A percentile compares a stretch with the other conserved stretches of the same genome.
phyloP scores from a whole-genome alignment of 2,113 vertebrate species.

The Helogale parvula region DNA sequence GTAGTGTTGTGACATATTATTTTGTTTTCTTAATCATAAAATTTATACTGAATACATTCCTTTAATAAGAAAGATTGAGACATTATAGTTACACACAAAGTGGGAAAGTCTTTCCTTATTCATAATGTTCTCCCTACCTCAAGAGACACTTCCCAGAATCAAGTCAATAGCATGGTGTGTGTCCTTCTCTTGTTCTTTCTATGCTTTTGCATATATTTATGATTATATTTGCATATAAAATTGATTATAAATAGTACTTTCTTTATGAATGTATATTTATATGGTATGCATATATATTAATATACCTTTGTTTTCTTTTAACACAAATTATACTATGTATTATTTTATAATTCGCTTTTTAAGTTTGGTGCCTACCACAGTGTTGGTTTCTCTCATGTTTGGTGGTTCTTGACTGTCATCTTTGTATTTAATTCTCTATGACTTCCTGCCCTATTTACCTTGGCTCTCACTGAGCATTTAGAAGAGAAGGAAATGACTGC shows the following conservation, averaged over 20 bases:
- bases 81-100: background rate
- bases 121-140: background rate
- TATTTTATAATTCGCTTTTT: constrained; percentile 18
- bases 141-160: background rate
- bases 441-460: background rate
- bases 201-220: background rate
- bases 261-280: background rate
- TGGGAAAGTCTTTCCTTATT: background rate
- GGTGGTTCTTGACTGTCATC: background rate
- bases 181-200: background rate
- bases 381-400: background rate
- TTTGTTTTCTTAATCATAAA: background rate
- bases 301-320: background rate
- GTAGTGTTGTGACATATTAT: background rate
- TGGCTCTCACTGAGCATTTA: background rate
- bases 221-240: too few species aligned
- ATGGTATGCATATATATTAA: background rate
- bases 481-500: background rate
- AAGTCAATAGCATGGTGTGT: background rate
- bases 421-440: background rate
- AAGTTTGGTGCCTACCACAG: background rate
- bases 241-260: too few species aligned
- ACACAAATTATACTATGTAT: background rate
- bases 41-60: background rate
- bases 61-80: background rate